Conservation (phyloP, 64 coral and sea anemone genomes). For the Porites australiensis region DNA sequence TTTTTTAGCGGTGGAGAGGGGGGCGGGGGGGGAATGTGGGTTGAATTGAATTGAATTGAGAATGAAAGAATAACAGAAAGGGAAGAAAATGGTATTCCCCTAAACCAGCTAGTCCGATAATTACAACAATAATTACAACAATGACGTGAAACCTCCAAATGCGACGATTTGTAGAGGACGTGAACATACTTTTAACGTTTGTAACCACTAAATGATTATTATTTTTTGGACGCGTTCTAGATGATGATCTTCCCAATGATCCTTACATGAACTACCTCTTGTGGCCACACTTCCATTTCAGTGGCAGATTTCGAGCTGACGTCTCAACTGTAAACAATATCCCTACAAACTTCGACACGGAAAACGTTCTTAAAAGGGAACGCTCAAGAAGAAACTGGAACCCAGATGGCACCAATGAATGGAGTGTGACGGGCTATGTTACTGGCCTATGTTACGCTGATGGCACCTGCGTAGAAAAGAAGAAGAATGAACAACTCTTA, state of each 20-base stretch:
- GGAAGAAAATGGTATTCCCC: too few species aligned
- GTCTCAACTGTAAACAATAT: constrained; percentile 47
- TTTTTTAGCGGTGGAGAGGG: too few species aligned
- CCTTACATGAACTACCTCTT: constrained; percentile 49
- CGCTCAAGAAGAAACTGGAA: neutral
- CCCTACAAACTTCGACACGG: constrained; percentile 17
- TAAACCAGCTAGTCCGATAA: too few species aligned
- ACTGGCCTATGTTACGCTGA: constrained; percentile 32
- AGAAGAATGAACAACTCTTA: neutral
- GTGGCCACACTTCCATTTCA: constrained; percentile 55
- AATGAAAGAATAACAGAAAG: too few species aligned
- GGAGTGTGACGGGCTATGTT: constrained; percentile 22
- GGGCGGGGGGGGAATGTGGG: too few species aligned
- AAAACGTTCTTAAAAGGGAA: neutral
- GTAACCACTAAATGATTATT: too few species aligned
- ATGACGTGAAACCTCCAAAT: too few species aligned
- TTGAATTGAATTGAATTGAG: too few species aligned
- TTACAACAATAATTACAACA: too few species aligned
- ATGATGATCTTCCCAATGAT: neutral
- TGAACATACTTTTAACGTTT: too few species aligned
- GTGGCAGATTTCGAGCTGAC: constrained; percentile 27
- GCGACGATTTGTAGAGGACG: too few species aligned
- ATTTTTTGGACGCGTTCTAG: too few species aligned
- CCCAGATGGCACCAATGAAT: constrained; percentile 32
- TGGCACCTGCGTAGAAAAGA: constrained; percentile 9